Evolutionary conservation across 2,888 invertebrate species (phyloP).

Genomic region (Drosophila subquinaria): DNA sequence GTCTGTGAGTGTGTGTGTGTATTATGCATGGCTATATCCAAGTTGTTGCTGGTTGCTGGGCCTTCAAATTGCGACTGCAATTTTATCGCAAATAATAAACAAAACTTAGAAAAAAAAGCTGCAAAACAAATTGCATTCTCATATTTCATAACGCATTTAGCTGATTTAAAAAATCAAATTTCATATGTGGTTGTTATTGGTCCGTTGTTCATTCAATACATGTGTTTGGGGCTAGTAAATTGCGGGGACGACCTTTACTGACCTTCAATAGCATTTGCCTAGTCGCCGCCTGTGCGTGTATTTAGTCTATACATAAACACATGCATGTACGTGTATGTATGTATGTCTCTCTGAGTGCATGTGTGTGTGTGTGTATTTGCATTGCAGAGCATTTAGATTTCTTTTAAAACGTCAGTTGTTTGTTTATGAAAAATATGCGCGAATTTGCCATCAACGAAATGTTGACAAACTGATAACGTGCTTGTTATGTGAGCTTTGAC

Average conservation of each 20-base stretch:
- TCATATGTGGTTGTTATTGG: conserved; percentile 28
- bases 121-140: conserved; percentile 56
- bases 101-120: conserved; percentile 26
- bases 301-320: conserved; percentile 4
- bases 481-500: conserved; percentile 62
- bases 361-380: conserved; percentile 27
- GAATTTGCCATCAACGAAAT: conserved; percentile 44
- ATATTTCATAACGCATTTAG: conserved; percentile 65
- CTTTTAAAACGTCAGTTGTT: conserved; percentile 60
- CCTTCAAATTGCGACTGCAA: conserved; percentile 31
- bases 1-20: conserved; percentile 60
- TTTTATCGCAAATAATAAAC: conserved; percentile 49
- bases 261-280: conserved; percentile 74
- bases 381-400: conserved; percentile 61
- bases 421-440: conserved; percentile 77
- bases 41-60: conserved; percentile 25
- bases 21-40: conserved; percentile 67
- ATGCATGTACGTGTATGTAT: conserved; percentile 11
- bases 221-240: conserved; percentile 45
- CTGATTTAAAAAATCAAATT: conserved; percentile 35
- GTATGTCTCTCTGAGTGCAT: conserved; percentile 3
- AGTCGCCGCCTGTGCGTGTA: conserved; percentile 46
- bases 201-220: conserved; percentile 25
- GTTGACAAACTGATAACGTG: conserved; percentile 69
- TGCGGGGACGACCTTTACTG: conserved; percentile 75